Base-by-base conservation (phyloP, 2,888 invertebrate genomes). In the Drosophila mayaguana region DNA sequence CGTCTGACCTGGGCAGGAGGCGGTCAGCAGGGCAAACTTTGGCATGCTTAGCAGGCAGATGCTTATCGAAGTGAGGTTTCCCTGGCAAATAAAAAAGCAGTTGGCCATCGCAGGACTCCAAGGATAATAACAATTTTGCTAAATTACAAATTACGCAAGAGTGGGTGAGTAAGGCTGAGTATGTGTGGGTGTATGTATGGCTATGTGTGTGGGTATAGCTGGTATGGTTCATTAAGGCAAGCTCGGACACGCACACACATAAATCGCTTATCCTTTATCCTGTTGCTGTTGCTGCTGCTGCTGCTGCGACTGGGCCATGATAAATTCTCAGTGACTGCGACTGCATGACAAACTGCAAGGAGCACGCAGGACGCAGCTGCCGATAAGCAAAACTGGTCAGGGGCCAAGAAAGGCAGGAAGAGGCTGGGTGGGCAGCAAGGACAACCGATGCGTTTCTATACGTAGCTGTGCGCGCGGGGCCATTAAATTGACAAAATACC, bases 271-370 rank as follows among this genome's bases (percentile, higher is more conserved):
- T 88, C 81, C 88, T 80, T 84, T 83, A 83, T 83, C 87, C 83
- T 83, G 83, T 87, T 84, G 83, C 87, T 80, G 48, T 50, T 51
- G 65, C 9, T 55, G 59, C n/a, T 69, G 59, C 38, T 62, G 61
- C 18, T 61, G 43, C 59, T 51, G 56, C 70, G 46, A 38, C 50
- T 69, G 67, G 73, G 63, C 69, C 63, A 75, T 81, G 92, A 92
- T 92, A 92, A 92, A 92, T 92, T 88, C 80, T 73, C 64, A 40
- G 64, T 70, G 46, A 76, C 61, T 67, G 82, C 79, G 74, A 75
- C 83, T 72, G 84, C 80, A 90, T 90, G 89, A 90, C 90, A 90
- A 90, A 90, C 81, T 88, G 88, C 83, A 89, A 84, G 89, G 75
- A 86, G 83, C 77, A 90, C 88, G 87, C 82, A 78, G 78, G 74